Base-by-base conservation (phyloP, 2,113 vertebrate genomes). In the Morone chrysops region DNA sequence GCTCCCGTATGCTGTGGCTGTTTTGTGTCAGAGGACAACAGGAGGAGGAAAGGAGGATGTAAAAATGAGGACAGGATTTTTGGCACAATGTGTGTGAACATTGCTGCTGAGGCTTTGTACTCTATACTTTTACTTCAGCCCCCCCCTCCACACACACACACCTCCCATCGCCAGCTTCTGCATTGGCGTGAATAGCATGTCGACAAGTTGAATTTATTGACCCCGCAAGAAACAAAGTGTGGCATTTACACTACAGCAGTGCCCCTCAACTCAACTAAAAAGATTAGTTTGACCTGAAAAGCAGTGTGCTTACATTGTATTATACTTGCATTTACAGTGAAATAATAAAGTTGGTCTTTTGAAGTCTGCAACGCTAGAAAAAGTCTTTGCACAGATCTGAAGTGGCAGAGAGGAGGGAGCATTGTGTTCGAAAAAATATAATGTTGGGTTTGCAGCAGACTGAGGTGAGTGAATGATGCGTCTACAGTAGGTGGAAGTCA, bases 171-270 rank as follows among this genome's bases (percentile, higher is more conserved):
- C 61, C 75, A 69, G 60, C 68, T 45, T 80, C 78, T 48, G 85
- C 83, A 77, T 47, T 80, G 80, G 69, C n/a, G 47, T 77, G 80
- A 89, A 82, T 63, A 59, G 74, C 75, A 85, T 69, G 82, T 89
- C 5, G 69, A 90, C 85, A 91, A 82, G 80, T 89, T 89, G 74
- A 87, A 92, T 92, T 90, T 87, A 91, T 88, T 80, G 86, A 89
- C 86, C 71, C 81, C 20, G 40, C 51, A 59, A 68, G 73, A 87
- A 84, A 86, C 69, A 76, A 86, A 84, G 75, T 84, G 87, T 50
- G 47, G 57, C 77, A 77, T 83, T 69, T 73, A 47, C 8, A 17
- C 59, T 7, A 75, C n/a, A 67, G 18, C 5, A 17, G 38, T 11
- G 38, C 60, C 62, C 3, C 13, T 31, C 2, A 40, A n/a, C 47